Base-by-base conservation (phyloP, 2,797 vertebrate genomes). In the Cynodonichthys magdalenae region DNA sequence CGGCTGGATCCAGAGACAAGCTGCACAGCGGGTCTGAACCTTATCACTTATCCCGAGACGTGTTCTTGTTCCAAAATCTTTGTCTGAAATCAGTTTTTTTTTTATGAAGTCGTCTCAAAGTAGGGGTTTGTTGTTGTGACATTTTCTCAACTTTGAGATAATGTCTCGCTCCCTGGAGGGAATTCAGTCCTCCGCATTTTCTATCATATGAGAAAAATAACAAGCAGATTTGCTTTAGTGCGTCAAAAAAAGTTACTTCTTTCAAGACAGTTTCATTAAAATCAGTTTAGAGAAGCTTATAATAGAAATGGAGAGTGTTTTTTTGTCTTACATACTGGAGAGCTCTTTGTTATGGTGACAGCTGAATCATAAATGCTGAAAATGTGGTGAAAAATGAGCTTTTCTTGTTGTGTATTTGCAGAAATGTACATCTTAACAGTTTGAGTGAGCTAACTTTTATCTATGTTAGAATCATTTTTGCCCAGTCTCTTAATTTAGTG, bases 1-100 rank as follows among this genome's bases (percentile, higher is more conserved):
- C 19, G 96, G 94, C 84, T 99, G 98, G 98, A 96, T 99, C 73
- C 94, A 95, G 9, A 95, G 98, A 1, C 96, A 97, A 39, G 96
- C 94, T 11, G 97, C 98, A 0, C 97, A 99, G 86, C 96, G 96
- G 89, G 90, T 93, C 56, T 54, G 90, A 20, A 66, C 24, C 50
- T 48, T 19, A 45, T 66, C 45, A 47, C 39, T 56, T 48, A 58
- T 63, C 6, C 34, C 10, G 47, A 62, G 15, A 54, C 15, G 47
- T 15, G 62, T 31, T 54, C 27, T 47, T 53, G 0, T 46, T 64
- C 5, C 57, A 5, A 53, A 39, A 49, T 27, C 6, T 44, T 46
- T 60, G 17, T 20, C 1, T 53, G 48, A 55, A 17, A 62, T 48
- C 28, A 49, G 2, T 39, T 58, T 72, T 9, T 56, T 46, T 72